Conservation (phyloP, 1,140 invertebrate species). For the Drosophila simulans region DNA sequence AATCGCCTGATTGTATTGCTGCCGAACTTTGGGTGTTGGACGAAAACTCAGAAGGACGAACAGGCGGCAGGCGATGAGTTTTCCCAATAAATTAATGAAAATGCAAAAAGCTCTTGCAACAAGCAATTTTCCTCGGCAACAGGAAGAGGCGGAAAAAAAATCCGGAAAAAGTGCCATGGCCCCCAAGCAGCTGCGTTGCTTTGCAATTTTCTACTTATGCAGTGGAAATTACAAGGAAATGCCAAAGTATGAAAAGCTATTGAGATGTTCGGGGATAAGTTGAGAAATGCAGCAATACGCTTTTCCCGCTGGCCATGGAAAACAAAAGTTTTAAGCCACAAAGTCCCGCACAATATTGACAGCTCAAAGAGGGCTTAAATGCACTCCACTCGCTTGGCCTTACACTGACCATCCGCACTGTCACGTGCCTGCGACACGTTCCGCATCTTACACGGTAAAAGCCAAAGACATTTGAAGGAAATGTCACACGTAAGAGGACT, state of each 20-base stretch:
- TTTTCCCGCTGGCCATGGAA: background rate
- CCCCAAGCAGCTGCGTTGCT: slow-evolving; percentile 9
- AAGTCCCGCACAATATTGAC: slow-evolving; percentile 20
- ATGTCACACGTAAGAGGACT: slow-evolving; percentile 11
- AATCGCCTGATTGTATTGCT: slow-evolving; percentile 69
- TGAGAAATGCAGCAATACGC: slow-evolving; percentile 1
- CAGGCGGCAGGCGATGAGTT: slow-evolving; percentile 49
- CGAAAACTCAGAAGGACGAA: slow-evolving; percentile 28
- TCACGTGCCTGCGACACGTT: slow-evolving; percentile 51
- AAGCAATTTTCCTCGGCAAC: slow-evolving; percentile 40
- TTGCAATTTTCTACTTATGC: slow-evolving; percentile 30
- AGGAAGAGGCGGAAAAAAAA: slow-evolving; percentile 8
- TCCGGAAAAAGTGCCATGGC: background rate
- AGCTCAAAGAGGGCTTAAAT: slow-evolving; percentile 28
- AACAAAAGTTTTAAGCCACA: slow-evolving; percentile 32
- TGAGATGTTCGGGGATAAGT: slow-evolving; percentile 22
- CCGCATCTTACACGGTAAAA: slow-evolving; percentile 36
- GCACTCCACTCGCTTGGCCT: slow-evolving; percentile 38
- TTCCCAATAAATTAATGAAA: slow-evolving; percentile 72
- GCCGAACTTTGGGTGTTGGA: slow-evolving; percentile 42
- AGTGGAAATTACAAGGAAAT: slow-evolving; percentile 29
- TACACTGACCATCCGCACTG: slow-evolving; percentile 37
- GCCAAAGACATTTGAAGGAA: slow-evolving; percentile 14
- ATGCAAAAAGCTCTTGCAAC: slow-evolving; percentile 49
- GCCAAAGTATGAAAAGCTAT: slow-evolving; percentile 13